Conservation (phyloP, 1,140 invertebrate genomes). For the Ladona fulva region DNA sequence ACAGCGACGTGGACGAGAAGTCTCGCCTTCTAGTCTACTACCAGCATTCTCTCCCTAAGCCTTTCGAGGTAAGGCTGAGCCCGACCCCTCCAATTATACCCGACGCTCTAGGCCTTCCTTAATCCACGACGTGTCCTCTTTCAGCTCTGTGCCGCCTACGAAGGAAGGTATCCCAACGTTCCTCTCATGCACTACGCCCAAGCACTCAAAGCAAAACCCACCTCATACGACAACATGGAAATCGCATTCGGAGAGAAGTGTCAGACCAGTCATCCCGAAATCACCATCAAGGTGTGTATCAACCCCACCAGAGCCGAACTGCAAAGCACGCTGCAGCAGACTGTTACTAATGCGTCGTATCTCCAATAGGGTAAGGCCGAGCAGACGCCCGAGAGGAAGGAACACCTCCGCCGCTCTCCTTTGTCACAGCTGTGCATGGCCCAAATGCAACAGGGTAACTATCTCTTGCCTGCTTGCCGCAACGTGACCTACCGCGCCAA, state of each 20-base stretch:
- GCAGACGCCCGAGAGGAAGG: constrained; percentile 40
- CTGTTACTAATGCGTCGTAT: too few relatives aligned
- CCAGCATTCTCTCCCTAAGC: constrained; percentile 26
- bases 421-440: constrained; percentile 37
- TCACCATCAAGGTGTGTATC: constrained; percentile 30
- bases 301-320: not conserved
- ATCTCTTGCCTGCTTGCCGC: constrained; percentile 43
- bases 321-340: too few relatives aligned
- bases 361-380: constrained; percentile 30
- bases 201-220: constrained; percentile 41
- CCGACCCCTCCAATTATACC: too few relatives aligned
- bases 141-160: constrained; percentile 33
- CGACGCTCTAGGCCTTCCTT: too few relatives aligned
- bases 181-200: constrained; percentile 41
- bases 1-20: constrained; percentile 43
- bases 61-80: not conserved
- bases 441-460: constrained; percentile 43
- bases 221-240: constrained; percentile 36
- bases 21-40: constrained; percentile 37
- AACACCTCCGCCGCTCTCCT: constrained; percentile 36
- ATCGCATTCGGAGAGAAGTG: constrained; percentile 39
- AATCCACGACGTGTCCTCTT: too few relatives aligned
- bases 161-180: constrained; percentile 35
- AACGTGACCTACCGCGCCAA: constrained; percentile 40
- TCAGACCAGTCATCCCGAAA: constrained; percentile 21